Conservation (phyloP, 1,140 invertebrate species). For the Periplaneta americana region DNA sequence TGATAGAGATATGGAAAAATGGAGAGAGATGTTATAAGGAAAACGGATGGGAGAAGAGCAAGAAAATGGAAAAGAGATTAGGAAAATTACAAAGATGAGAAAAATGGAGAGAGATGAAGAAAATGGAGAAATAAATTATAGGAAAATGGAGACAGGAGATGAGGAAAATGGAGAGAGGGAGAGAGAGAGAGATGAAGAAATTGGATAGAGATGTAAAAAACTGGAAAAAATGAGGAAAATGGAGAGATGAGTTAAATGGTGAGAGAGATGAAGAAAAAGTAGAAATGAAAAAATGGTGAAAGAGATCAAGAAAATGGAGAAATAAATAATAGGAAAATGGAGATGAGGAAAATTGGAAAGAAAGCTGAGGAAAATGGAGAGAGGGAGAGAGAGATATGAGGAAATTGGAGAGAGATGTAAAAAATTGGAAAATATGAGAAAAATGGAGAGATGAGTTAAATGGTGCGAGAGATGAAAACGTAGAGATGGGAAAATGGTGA, state of each 20-base stretch:
- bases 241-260: background rate
- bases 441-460: background rate
- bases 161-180: background rate
- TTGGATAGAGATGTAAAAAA: background rate
- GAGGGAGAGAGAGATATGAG: background rate
- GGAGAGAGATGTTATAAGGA: no score
- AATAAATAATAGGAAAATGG: background rate
- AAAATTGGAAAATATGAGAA: background rate
- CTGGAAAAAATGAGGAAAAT: background rate
- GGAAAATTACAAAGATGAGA: background rate
- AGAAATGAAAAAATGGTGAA: background rate
- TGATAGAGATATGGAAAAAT: no score
- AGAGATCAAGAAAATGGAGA: no score
- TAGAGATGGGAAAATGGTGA: background rate
- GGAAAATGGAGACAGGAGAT: background rate
- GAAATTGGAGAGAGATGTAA: background rate
- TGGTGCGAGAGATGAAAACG: background rate
- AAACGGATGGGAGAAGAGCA: no score
- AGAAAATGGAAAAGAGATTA: no score
- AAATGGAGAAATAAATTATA: background rate
- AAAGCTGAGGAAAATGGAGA: background rate
- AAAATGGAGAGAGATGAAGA: background rate
- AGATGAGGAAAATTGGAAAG: background rate
- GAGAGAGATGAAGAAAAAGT: background rate
- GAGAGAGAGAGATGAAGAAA: background rate